These are phyloP conservation scores for Drosophila willistoni DNA, from an alignment of 1,140 invertebrate species.

Conservation along the genomic window DNA sequence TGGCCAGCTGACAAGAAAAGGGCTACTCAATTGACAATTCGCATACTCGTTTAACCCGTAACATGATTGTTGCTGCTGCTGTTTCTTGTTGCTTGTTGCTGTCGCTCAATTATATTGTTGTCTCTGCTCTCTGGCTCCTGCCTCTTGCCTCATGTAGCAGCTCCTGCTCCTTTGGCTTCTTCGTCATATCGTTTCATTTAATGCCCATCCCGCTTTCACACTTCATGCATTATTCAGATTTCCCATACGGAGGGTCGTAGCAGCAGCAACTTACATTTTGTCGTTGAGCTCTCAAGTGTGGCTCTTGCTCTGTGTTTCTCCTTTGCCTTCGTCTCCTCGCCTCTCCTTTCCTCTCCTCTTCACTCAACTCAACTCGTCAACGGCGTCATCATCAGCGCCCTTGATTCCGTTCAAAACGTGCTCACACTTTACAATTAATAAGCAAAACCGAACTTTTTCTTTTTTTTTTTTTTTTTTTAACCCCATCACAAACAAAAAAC, in stretches of 20 bases:
- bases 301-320: constrained; percentile 9
- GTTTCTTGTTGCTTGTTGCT: constrained; percentile 49
- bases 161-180: constrained; percentile 45
- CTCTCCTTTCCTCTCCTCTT: neutral
- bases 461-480: constrained; percentile 36
- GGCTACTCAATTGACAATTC: constrained; percentile 75
- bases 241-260: constrained; percentile 60
- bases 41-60: constrained; percentile 75
- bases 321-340: constrained; percentile 14
- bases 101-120: constrained; percentile 78
- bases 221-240: constrained; percentile 81
- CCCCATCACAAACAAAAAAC: constrained; percentile 26
- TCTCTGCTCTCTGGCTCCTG: constrained; percentile 42
- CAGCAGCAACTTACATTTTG: constrained; percentile 34
- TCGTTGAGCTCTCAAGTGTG: constrained; percentile 53
- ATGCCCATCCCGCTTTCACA: constrained; percentile 76
- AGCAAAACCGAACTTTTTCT: constrained; percentile 51
- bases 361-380: constrained; percentile 14
- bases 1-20: constrained; percentile 47
- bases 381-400: constrained; percentile 71
- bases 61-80: constrained; percentile 54
- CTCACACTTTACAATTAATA: constrained; percentile 80
- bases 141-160: constrained; percentile 33
- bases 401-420: constrained; percentile 71
- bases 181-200: constrained; percentile 66